These are phyloP conservation scores for Barnardius zonarius DNA, from an alignment of 2,113 vertebrate species.

Conservation along the genomic window DNA sequence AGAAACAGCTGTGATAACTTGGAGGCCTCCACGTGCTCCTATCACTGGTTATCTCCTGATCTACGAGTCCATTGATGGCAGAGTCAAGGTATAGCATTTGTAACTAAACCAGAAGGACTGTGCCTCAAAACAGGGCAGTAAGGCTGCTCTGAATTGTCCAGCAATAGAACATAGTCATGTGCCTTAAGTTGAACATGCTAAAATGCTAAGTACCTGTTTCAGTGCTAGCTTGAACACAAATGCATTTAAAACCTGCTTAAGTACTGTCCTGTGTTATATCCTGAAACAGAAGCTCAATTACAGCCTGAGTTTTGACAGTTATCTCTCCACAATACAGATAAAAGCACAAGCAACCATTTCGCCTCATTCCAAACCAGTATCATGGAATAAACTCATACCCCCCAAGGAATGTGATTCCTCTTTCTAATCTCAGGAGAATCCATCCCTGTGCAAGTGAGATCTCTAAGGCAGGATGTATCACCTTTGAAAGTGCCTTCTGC, in stretches of 20 bases:
- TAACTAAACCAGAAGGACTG: neutral
- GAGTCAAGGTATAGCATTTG: slow-evolving; percentile 78
- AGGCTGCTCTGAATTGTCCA: neutral
- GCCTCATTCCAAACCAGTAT: neutral
- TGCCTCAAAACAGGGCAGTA: neutral
- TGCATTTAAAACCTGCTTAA: neutral
- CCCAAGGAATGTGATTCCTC: neutral
- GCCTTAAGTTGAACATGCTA: neutral
- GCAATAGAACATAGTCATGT: neutral
- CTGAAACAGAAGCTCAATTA: neutral
- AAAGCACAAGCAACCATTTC: neutral
- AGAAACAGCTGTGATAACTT: slow-evolving; percentile 85
- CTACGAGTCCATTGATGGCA: slow-evolving; percentile 85
- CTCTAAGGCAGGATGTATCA: neutral
- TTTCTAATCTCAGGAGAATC: neutral
- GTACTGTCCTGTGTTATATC: neutral
- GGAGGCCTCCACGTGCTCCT: slow-evolving; percentile 86
- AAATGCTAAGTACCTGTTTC: neutral
- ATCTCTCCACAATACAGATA: neutral
- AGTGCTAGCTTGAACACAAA: neutral
- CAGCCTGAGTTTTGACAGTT: neutral
- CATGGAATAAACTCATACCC: neutral
- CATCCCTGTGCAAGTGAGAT: neutral
- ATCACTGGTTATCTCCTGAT: slow-evolving; percentile 91
- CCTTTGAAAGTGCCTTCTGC: neutral